These are phyloP conservation scores for Diabrotica undecimpunctata DNA, from an alignment of 1,140 invertebrate species.

Conservation along the genomic window DNA sequence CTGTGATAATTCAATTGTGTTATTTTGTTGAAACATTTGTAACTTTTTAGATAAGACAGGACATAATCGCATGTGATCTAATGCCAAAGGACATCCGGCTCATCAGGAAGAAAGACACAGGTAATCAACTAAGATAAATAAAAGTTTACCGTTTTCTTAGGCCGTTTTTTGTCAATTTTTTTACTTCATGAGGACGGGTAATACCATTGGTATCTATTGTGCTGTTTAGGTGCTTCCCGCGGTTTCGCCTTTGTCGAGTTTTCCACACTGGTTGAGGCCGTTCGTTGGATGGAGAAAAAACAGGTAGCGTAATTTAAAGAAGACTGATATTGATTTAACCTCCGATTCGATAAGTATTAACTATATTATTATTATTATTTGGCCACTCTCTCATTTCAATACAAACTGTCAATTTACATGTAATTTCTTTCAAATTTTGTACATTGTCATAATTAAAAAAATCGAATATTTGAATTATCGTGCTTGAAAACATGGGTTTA, in stretches of 20 bases:
- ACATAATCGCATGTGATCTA: conserved; percentile 68
- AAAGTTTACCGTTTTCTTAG: conserved; percentile 38
- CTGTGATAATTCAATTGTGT: too few relatives aligned
- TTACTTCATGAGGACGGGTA: conserved; percentile 41
- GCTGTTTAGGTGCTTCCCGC: conserved; percentile 75
- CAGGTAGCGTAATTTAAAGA: conserved; percentile 66
- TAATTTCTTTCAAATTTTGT: background rate
- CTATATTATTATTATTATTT: conserved; percentile 22
- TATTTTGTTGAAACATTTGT: background rate
- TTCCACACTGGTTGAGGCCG: conserved; percentile 81
- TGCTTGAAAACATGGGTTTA: too few relatives aligned
- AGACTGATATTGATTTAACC: conserved; percentile 22
- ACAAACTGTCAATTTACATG: background rate
- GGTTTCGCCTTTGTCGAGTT: conserved; percentile 97
- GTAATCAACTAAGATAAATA: conserved; percentile 52
- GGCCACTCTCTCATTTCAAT: background rate
- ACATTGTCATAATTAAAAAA: too few relatives aligned
- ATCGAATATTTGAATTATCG: too few relatives aligned
- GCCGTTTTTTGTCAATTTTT: conserved; percentile 40
- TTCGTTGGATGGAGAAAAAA: conserved; percentile 89
- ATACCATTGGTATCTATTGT: conserved; percentile 50
- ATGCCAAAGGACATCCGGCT: conserved; percentile 80
- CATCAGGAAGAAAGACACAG: conserved; percentile 83
- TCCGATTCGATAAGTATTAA: conserved; percentile 30
- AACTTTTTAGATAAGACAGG: conserved; percentile 62